Conservation (phyloP, 1,140 invertebrate genomes). For the Bombus waltoni region DNA sequence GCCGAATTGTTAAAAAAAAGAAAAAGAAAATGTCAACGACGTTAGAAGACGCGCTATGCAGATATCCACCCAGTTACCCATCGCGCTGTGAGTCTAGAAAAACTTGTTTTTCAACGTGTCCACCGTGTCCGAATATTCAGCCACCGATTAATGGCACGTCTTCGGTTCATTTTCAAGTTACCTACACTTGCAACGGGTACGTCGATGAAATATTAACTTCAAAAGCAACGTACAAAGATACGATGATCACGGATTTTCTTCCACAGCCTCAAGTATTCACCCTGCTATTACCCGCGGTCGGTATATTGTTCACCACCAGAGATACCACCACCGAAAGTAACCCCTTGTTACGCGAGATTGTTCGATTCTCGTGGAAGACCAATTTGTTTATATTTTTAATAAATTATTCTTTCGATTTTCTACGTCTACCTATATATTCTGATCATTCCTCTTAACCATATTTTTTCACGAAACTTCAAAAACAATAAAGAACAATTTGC, state of each 20-base stretch:
- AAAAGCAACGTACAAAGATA: neutral
- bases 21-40: slow-evolving; percentile 35
- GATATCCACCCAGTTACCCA: slow-evolving; percentile 42
- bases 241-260: neutral
- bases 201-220: slow-evolving; percentile 2
- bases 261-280: slow-evolving; percentile 65
- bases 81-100: slow-evolving; percentile 46
- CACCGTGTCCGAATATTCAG: slow-evolving; percentile 47
- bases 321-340: neutral
- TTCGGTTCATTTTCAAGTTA: slow-evolving; percentile 64
- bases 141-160: slow-evolving; percentile 42
- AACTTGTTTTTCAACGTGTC: slow-evolving; percentile 7
- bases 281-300: slow-evolving; percentile 63
- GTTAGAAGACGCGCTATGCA: slow-evolving; percentile 11
- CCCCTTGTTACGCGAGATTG: slow-evolving; percentile 58
- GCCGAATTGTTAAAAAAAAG: too few relatives aligned
- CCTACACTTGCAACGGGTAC: slow-evolving; percentile 68
- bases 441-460: neutral
- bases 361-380: slow-evolving; percentile 66
- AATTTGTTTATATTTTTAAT: slow-evolving; percentile 49
- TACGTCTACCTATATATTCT: neutral
- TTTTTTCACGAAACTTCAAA: neutral
- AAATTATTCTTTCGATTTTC: neutral
- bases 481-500: neutral
- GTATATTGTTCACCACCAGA: slow-evolving; percentile 41